Percentiles rank a stretch among this genome's conserved stretches.
Evolutionary conservation across 1,140 invertebrate species (phyloP).

Genomic region (Drosophila pachea): DNA sequence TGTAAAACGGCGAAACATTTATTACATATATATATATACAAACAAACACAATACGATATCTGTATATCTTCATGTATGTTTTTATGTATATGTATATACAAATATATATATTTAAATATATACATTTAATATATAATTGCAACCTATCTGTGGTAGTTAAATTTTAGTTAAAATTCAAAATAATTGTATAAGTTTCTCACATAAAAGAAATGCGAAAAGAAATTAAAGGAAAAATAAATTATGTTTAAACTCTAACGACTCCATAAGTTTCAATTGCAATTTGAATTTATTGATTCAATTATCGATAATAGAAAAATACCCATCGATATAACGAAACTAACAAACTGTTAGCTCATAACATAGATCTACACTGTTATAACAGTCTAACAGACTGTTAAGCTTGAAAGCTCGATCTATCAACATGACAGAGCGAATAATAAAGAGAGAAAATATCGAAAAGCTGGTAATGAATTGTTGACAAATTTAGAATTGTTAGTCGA

Average conservation of each 20-base stretch:
- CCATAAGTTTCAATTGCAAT: background rate
- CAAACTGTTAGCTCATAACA: conserved; percentile 7
- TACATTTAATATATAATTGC: conserved; percentile 70
- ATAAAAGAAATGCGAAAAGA: conserved; percentile 69
- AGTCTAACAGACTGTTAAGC: background rate
- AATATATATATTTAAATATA: conserved; percentile 32
- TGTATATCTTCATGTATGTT: conserved; percentile 36
- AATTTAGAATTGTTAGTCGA: background rate
- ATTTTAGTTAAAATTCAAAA: conserved; percentile 78
- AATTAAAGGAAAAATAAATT: conserved; percentile 69
- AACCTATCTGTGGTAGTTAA: conserved; percentile 79
- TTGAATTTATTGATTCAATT: background rate
- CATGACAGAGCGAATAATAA: background rate
- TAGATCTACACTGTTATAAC: background rate
- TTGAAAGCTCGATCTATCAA: conserved; percentile 1
- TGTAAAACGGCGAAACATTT: conserved; percentile 13
- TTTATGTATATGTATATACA: conserved; percentile 37
- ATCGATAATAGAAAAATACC: background rate
- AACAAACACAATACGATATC: conserved; percentile 31
- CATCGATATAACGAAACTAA: background rate
- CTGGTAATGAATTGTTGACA: conserved; percentile 10
- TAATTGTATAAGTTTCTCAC: conserved; percentile 73
- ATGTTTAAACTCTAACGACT: conserved; percentile 26
- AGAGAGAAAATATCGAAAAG: background rate
- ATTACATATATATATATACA: conserved; percentile 29